These are phyloP conservation scores for Myotis planiceps DNA, from an alignment of 2,797 vertebrate species.

Conservation along the genomic window DNA sequence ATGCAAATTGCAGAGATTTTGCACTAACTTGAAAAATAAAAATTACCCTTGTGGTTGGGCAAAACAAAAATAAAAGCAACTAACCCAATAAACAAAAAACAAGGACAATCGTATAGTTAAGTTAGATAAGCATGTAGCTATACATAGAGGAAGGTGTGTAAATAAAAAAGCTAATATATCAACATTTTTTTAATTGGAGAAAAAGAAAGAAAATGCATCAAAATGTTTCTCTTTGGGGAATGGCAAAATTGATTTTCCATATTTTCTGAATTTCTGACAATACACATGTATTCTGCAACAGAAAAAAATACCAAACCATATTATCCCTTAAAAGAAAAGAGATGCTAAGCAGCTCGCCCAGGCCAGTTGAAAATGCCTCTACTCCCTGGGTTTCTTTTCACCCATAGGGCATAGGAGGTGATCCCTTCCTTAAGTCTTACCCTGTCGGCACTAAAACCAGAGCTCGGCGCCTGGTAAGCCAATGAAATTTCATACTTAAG, in stretches of 20 bases:
- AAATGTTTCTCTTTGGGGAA: slow-evolving; percentile 11
- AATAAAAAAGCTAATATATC: not conserved
- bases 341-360: not conserved
- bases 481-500: slow-evolving; percentile 84
- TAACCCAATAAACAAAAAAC: not conserved
- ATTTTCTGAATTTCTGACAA: not conserved
- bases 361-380: not conserved
- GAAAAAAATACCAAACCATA: not conserved
- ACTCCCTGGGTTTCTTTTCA: not conserved
- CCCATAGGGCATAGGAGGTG: slow-evolving; percentile 49
- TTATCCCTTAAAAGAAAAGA: not conserved
- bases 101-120: not conserved
- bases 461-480: slow-evolving; percentile 71
- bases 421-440: slow-evolving; percentile 78
- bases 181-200: not conserved
- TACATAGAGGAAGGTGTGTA: not conserved
- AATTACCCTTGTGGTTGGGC: not conserved
- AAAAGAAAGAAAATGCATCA: not conserved
- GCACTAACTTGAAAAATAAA: not conserved
- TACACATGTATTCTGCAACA: not conserved
- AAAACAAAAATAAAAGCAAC: slow-evolving; percentile 46
- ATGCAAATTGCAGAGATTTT: not conserved
- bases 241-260: not conserved
- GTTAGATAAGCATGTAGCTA: not conserved
- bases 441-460: slow-evolving; percentile 61